A percentile compares a stretch with the other conserved stretches of the same genome.
Evolutionary conservation across 2,888 invertebrate genomes (phyloP).

Genomic region (Bembecia ichneumoniformis): DNA sequence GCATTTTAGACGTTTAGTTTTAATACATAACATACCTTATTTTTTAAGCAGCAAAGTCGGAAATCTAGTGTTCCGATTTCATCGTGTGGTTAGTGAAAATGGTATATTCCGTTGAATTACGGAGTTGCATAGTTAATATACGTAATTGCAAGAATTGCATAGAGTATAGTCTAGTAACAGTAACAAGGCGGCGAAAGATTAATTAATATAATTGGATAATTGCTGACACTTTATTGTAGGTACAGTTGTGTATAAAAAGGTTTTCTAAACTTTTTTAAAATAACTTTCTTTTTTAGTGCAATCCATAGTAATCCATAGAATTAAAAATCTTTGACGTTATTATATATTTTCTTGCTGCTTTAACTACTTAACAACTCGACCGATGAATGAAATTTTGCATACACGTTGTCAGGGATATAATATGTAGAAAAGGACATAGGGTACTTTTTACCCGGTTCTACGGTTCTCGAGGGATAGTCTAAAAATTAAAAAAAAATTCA

Average conservation of each 20-base stretch:
- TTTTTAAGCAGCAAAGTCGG: background rate
- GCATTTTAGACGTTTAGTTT: background rate
- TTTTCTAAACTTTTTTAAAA: too few species aligned
- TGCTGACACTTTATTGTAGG: background rate
- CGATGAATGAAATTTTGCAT: too few species aligned
- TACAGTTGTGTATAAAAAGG: background rate
- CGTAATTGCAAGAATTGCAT: constrained; percentile 4
- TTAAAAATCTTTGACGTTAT: too few species aligned
- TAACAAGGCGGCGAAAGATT: constrained; percentile 4
- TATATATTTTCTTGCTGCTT: too few species aligned
- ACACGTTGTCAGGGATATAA: too few species aligned
- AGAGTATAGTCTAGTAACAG: constrained; percentile 1
- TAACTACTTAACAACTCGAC: too few species aligned
- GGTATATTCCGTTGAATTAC: background rate
- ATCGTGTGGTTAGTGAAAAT: background rate
- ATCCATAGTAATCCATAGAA: too few species aligned
- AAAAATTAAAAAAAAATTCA: too few species aligned
- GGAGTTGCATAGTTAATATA: constrained; percentile 5
- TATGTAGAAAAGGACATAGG: too few species aligned
- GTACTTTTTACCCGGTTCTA: too few species aligned
- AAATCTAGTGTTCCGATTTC: background rate
- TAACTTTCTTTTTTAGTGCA: too few species aligned
- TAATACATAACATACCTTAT: background rate
- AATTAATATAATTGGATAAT: constrained; percentile 6
- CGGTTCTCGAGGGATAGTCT: too few species aligned